phyloP scores from a whole-genome alignment of 2,888 invertebrate species.

The Ceriagrion tenellum region DNA sequence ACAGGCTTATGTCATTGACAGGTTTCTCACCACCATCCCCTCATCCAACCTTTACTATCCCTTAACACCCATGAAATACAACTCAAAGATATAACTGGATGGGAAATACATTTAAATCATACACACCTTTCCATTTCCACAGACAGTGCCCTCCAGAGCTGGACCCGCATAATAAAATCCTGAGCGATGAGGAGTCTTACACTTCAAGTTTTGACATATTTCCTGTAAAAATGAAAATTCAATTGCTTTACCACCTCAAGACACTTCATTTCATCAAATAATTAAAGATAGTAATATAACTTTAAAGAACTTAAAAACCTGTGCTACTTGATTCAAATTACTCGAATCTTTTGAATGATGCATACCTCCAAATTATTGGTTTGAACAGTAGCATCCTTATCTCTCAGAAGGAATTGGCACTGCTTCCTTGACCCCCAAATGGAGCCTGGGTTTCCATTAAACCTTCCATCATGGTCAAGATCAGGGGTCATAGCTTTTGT shows the following conservation, averaged over 20 bases:
- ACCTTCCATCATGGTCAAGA: slow-evolving; percentile 82
- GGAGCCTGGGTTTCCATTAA: slow-evolving; percentile 84
- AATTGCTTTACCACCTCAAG: neutral
- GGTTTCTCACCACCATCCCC: too few relatives aligned
- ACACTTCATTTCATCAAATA: neutral
- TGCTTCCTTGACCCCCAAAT: slow-evolving; percentile 87
- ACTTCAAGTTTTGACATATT: slow-evolving; percentile 85
- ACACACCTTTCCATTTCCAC: slow-evolving; percentile 78
- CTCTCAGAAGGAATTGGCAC: slow-evolving; percentile 86
- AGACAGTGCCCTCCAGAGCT: slow-evolving; percentile 89
- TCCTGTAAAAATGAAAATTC: slow-evolving; percentile 73
- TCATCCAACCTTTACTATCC: too few relatives aligned
- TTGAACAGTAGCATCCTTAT: slow-evolving; percentile 83
- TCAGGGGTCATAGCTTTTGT: slow-evolving; percentile 77
- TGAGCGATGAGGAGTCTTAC: slow-evolving; percentile 85
- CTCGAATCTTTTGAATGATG: neutral
- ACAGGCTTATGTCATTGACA: too few relatives aligned
- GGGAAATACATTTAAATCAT: neutral
- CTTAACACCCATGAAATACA: too few relatives aligned
- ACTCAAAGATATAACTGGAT: too few relatives aligned
- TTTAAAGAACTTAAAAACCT: too few relatives aligned
- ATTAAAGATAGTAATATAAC: neutral
- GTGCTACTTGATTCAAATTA: too few relatives aligned
- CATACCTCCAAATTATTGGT: slow-evolving; percentile 73
- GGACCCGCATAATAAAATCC: slow-evolving; percentile 90